Conservation (phyloP, 2,888 invertebrate species). For the Patella ulyssiponensis region DNA sequence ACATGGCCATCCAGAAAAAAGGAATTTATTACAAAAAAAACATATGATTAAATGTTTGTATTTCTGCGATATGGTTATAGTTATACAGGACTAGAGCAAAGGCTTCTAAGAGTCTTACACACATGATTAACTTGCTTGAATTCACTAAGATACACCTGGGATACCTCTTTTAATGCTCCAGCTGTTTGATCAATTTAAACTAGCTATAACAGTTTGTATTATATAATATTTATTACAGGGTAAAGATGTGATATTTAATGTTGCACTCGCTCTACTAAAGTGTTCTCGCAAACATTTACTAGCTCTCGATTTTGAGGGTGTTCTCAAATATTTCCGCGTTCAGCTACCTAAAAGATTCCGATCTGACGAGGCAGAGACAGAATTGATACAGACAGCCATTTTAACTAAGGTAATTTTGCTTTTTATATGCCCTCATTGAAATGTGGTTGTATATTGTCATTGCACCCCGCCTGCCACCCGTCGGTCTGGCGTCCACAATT, state of each 20-base stretch:
- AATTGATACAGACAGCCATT: slow-evolving; percentile 91
- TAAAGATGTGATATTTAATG: slow-evolving; percentile 94
- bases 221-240: slow-evolving; percentile 78
- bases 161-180: too few species aligned
- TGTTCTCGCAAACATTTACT: slow-evolving; percentile 87
- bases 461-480: too few species aligned
- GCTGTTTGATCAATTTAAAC: not conserved
- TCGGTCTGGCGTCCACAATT: too few species aligned
- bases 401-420: slow-evolving; percentile 81
- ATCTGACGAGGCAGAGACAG: slow-evolving; percentile 88
- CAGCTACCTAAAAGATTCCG: slow-evolving; percentile 96
- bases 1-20: too few species aligned
- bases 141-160: not conserved
- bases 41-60: too few species aligned
- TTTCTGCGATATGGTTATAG: too few species aligned
- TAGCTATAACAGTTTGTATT: not conserved
- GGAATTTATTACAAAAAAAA: too few species aligned
- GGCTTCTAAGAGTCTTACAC: too few species aligned
- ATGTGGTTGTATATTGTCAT: too few species aligned
- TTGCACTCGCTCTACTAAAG: slow-evolving; percentile 92
- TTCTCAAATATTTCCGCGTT: slow-evolving; percentile 97
- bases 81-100: too few species aligned
- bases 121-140: too few species aligned
- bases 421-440: too few species aligned
- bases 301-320: slow-evolving; percentile 95